Evolutionary conservation across 2,888 invertebrate genomes (phyloP), one percentile per base, ranked within the genome.

Genomic region (Brachynemurus nebulosus): DNA sequence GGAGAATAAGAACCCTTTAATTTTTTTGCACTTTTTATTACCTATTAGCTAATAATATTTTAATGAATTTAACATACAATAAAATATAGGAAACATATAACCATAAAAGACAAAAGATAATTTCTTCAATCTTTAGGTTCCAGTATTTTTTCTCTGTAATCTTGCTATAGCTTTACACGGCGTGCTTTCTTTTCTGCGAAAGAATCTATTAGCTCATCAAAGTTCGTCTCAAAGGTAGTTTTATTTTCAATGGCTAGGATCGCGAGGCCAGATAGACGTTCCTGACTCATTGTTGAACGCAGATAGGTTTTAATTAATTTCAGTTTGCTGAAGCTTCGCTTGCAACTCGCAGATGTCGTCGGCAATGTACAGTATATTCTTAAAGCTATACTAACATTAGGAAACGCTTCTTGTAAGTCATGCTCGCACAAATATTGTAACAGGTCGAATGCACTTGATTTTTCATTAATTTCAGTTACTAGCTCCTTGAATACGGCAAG

Each of bases 251-350:
- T 36, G 34, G 45, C 41, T 42, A 47, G 45, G 36, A 46, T 46
- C 25, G 47, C 41, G 39, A 47, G 40, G 35, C 37, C 45, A 38
- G 42, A 47, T 44, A n/a, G n/a, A n/a, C n/a, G n/a, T n/a, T n/a
- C n/a, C n/a, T n/a, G n/a, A n/a, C n/a, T n/a, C n/a, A n/a, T n/a
- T n/a, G n/a, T n/a, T n/a, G n/a, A n/a, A n/a, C n/a, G n/a, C n/a
- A n/a, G n/a, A n/a, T n/a, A n/a, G n/a, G n/a, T n/a, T n/a, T n/a
- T n/a, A n/a, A n/a, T n/a, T n/a, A n/a, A n/a, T n/a, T n/a, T n/a
- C n/a, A 51, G 45, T 47, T 52, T 53, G 44, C 48, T 53, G 48
- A 54, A 55, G 50, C 50, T 53, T 53, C 49, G 49, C 49, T 53
- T 52, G 42, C 51, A 52, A 45, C 51, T 52, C 49, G 51, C 53